Percentiles rank a stretch among this genome's conserved stretches.
Evolutionary conservation across 1,140 invertebrate species (phyloP).

Genomic region (Aphaenogaster rudis): DNA sequence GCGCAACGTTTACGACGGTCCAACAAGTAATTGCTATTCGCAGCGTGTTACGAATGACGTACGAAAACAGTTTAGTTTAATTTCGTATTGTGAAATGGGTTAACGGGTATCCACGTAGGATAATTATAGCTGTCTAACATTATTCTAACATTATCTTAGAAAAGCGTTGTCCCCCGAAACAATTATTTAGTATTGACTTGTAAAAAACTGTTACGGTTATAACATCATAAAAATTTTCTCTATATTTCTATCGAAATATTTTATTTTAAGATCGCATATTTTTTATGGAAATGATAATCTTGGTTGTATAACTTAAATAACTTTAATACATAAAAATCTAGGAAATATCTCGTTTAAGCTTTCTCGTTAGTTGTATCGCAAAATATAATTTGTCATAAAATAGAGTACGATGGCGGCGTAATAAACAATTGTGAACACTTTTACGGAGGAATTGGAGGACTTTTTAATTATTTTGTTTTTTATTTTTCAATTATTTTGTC

Average conservation of each 20-base stretch:
- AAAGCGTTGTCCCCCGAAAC: background rate
- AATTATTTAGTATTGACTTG: background rate
- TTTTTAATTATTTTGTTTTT: background rate
- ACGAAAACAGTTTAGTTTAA: constrained; percentile 53
- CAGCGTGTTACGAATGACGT: constrained; percentile 51
- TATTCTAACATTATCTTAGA: constrained; percentile 4
- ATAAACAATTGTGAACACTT: background rate
- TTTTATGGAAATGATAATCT: background rate
- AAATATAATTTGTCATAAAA: background rate
- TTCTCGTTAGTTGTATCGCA: background rate
- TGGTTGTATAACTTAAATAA: background rate
- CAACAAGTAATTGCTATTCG: constrained; percentile 64
- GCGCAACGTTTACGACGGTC: background rate
- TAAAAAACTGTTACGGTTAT: background rate
- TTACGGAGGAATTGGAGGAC: background rate
- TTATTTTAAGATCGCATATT: background rate
- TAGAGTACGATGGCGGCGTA: background rate
- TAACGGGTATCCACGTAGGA: constrained; percentile 40
- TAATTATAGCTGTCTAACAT: constrained; percentile 27
- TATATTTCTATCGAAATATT: background rate
- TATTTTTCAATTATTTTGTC: background rate
- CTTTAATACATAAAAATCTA: background rate
- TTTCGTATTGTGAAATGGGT: constrained; percentile 57
- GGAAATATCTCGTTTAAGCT: background rate
- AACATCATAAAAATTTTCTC: background rate